Base-by-base conservation (phyloP, 2,888 invertebrate genomes). In the Cosmorhoe ocellata region DNA sequence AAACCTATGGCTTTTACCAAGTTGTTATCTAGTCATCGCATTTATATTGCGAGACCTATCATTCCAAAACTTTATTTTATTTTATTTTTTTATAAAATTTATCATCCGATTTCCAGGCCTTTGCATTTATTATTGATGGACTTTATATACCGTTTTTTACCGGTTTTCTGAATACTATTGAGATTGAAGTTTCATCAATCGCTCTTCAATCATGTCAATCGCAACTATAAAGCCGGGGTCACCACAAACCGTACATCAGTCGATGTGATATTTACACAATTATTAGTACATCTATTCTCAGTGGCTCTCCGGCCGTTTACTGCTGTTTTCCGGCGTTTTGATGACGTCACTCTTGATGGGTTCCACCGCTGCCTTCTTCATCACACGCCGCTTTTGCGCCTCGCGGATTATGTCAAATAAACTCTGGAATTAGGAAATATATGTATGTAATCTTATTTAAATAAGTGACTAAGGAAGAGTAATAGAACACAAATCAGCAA, bases 321-420 rank as follows among this genome's bases (percentile, higher is more conserved):
- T 72, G 58, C 61, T 67, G 1, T 78, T 77, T n/a, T 76, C 77
- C 1, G 71, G 13, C 6, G 74, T 12, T 56, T 86, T 86, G 44
- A 81, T 76, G 53, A 84, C 76, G 47, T 84, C 59, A 58, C 40
- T 73, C 59, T 49, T 79, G 77, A 51, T 22, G 3, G 44, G 41
- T 6, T 81, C 79, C 31, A 74, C 76, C 0, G 63, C 76, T 0
- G 86, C 81, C 55, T 78, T 87, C 64, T 81, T 89, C 75, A 79
- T 67, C 41, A 81, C 86, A n/a, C 83, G 70, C 46, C 86, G 70
- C 57, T 79, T 82, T 46, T 89, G 88, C 31, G 87, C 88, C 60
- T 89, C 88, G 43, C 86, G 78, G 38, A 90, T 89, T 56, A 90
- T 68, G 67, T 87, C 84, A 74, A 84, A 88, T 68, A 90, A 71